phyloP scores from a whole-genome alignment of 2,888 invertebrate genomes.

The Hemistola chrysoprasaria region DNA sequence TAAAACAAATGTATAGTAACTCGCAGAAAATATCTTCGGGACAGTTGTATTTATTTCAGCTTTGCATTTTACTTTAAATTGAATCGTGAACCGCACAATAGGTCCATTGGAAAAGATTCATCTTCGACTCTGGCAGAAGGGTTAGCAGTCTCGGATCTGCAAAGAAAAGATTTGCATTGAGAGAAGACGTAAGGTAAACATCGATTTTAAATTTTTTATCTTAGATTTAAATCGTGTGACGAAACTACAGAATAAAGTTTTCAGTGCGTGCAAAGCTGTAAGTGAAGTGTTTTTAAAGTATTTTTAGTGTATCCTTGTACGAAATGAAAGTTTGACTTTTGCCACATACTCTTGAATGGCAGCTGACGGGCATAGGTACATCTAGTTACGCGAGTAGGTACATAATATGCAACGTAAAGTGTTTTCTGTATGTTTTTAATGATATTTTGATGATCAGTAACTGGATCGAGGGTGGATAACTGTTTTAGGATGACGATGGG shows the following conservation, averaged over 20 bases:
- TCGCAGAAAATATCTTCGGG: slow-evolving; percentile 82
- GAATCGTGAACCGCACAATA: slow-evolving; percentile 75
- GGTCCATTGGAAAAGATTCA: slow-evolving; percentile 73
- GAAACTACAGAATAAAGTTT: slow-evolving; percentile 49
- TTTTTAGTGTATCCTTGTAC: slow-evolving; percentile 81
- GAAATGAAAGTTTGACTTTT: slow-evolving; percentile 83
- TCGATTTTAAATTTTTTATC: slow-evolving; percentile 79
- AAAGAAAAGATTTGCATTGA: slow-evolving; percentile 81
- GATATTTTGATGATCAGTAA: slow-evolving; percentile 48
- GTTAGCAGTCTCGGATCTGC: slow-evolving; percentile 79
- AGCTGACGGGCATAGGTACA: slow-evolving; percentile 79
- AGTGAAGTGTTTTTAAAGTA: slow-evolving; percentile 72
- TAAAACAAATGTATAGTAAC: slow-evolving; percentile 83
- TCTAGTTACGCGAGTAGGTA: slow-evolving; percentile 71
- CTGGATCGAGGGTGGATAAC: slow-evolving; percentile 39
- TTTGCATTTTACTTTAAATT: slow-evolving; percentile 81
- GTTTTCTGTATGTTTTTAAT: slow-evolving; percentile 48
- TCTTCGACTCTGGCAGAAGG: slow-evolving; percentile 76
- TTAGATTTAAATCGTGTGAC: slow-evolving; percentile 61
- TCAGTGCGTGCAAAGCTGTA: slow-evolving; percentile 45
- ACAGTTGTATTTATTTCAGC: slow-evolving; percentile 82
- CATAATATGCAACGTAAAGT: slow-evolving; percentile 63
- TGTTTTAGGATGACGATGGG: slow-evolving; percentile 51
- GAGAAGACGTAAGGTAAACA: slow-evolving; percentile 82
- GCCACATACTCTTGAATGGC: slow-evolving; percentile 83